Evolutionary conservation across 2,888 invertebrate species (phyloP).

Genomic region (Zygaena filipendulae): DNA sequence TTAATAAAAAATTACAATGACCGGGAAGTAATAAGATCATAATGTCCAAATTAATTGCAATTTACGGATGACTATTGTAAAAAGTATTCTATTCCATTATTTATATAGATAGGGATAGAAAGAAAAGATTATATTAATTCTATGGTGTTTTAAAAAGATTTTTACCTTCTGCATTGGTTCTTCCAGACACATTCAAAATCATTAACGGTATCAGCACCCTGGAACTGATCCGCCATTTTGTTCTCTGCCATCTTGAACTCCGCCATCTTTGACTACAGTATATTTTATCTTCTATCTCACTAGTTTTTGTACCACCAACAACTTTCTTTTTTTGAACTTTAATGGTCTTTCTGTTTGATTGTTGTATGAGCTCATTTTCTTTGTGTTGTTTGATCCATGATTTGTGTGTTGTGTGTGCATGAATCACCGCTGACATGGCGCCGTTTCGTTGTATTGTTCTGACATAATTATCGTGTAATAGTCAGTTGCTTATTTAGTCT

Average conservation of each 20-base stretch:
- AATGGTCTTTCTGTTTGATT: slow-evolving; percentile 10
- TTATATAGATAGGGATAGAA: too few relatives aligned
- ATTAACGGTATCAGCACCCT: slow-evolving; percentile 37
- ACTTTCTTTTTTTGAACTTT: slow-evolving; percentile 11
- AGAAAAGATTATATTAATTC: too few relatives aligned
- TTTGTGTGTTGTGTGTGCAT: slow-evolving; percentile 21
- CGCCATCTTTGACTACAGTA: slow-evolving; percentile 20
- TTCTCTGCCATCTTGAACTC: slow-evolving; percentile 22
- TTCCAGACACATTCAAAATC: slow-evolving; percentile 39
- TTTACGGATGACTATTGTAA: too few relatives aligned
- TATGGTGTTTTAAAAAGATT: slow-evolving; percentile 8
- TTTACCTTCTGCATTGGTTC: slow-evolving; percentile 32
- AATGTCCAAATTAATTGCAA: too few relatives aligned
- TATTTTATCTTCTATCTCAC: not conserved
- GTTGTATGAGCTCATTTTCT: slow-evolving; percentile 9
- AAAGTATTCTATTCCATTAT: too few relatives aligned
- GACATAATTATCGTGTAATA: slow-evolving; percentile 35
- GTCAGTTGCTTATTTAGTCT: slow-evolving; percentile 32
- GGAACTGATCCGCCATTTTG: slow-evolving; percentile 38
- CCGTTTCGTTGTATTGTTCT: slow-evolving; percentile 24
- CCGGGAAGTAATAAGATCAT: too few relatives aligned
- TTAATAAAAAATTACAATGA: too few relatives aligned
- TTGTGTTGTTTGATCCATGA: slow-evolving; percentile 20
- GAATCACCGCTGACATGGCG: slow-evolving; percentile 54
- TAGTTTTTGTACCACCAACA: not conserved